A percentile compares a stretch with the other conserved stretches of the same genome.
Conservation (phyloP, 1,140 invertebrate species). For the Limonius californicus region DNA sequence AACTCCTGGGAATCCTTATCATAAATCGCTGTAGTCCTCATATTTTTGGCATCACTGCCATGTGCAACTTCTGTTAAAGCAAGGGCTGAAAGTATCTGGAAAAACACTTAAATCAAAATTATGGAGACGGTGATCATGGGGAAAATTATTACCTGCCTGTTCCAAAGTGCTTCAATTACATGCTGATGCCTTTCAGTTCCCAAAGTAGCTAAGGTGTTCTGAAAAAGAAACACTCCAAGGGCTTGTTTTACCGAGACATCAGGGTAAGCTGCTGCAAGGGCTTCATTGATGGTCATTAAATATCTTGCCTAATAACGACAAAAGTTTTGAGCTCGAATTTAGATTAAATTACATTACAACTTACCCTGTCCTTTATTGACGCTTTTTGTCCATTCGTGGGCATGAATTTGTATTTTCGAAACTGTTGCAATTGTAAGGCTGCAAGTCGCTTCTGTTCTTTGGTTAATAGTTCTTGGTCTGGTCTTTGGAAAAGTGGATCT, state of each 20-base stretch:
- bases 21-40: slow-evolving; percentile 87
- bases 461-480: slow-evolving; percentile 54
- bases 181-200: slow-evolving; percentile 74
- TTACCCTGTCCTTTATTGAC: background rate
- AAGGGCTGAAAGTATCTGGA: slow-evolving; percentile 72
- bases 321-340: slow-evolving; percentile 10
- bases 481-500: slow-evolving; percentile 73
- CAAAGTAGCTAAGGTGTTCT: slow-evolving; percentile 63
- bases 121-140: too few relatives aligned
- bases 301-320: slow-evolving; percentile 54
- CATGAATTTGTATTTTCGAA: slow-evolving; percentile 47
- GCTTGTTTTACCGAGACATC: slow-evolving; percentile 68
- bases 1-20: slow-evolving; percentile 75
- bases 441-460: slow-evolving; percentile 68
- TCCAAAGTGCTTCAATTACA: slow-evolving; percentile 64
- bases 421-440: slow-evolving; percentile 58
- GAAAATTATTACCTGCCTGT: slow-evolving; percentile 57
- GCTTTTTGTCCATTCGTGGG: slow-evolving; percentile 54
- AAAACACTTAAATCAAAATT: background rate
- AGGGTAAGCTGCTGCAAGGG: slow-evolving; percentile 59
- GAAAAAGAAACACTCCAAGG: slow-evolving; percentile 64
- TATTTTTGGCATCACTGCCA: slow-evolving; percentile 88
- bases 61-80: slow-evolving; percentile 90
- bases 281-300: slow-evolving; percentile 69
- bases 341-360: slow-evolving; percentile 8